Evolutionary conservation across 2,797 vertebrate genomes (phyloP), one percentile per base, ranked within the genome.

Genomic region (Allobates femoralis): DNA sequence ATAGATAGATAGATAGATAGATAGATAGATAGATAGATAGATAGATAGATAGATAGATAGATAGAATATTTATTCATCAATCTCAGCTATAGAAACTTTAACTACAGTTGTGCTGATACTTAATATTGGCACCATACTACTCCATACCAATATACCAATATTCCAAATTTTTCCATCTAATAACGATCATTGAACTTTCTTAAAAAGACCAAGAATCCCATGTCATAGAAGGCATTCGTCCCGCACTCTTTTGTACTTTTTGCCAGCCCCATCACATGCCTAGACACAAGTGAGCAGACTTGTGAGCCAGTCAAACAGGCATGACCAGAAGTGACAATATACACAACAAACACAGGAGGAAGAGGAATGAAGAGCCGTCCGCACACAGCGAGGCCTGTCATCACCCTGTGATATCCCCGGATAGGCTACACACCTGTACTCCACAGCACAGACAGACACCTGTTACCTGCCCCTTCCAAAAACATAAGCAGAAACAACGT

Each of bases 261-360:
- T 82, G 71, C 50, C 73, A 55, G 85, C 18, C 37, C 30, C 41
- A 67, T 75, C 76, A 85, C 81, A 73, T 34, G 28, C 30, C 11
- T 53, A 84, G 67, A 81, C 85, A 67, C 50, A 81, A 88, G 77
- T 81, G 77, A 79, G 46, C 71, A 76, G 41, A 69, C 51, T 67
- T 78, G 34, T 51, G 62, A 81, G 76, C 81, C 41, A 76, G 87
- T 86, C 87, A 79, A 86, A 88, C 87, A 84, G 87, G 84, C 87
- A 81, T 76, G 80, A 83, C 87, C 84, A 84, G 81, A 86, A 83
- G 79, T 88, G 79, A 32, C 71, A 71, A 79, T 64, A 75, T 67
- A 60, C 76, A 84, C 76, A 84, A 77, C 74, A 67, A 79, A 75
- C 14, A 55, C 28, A 76, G 46, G 30, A 80, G 79, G 77, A 69